These are phyloP conservation scores for Hydraecia micacea DNA, from an alignment of 2,888 invertebrate genomes.

Conservation along the genomic window DNA sequence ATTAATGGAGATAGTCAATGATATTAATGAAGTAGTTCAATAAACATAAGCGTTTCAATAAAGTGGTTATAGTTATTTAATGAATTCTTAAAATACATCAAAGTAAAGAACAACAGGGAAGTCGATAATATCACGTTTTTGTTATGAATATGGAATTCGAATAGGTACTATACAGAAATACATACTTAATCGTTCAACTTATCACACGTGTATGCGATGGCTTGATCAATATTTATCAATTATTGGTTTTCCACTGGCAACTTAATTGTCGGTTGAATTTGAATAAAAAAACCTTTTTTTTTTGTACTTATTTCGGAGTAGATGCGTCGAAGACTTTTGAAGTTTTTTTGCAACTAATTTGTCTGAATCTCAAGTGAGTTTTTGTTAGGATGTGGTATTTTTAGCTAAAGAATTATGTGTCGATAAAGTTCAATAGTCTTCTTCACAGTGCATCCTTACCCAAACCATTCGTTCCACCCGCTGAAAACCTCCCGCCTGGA, in stretches of 20 bases:
- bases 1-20: background rate
- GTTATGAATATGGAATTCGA: slow-evolving; percentile 53
- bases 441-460: no score
- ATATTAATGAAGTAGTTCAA: background rate
- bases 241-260: slow-evolving; percentile 20
- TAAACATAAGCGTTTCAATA: background rate
- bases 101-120: slow-evolving; percentile 29
- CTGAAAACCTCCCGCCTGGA: no score
- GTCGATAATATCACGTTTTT: slow-evolving; percentile 38
- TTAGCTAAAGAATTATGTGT: slow-evolving; percentile 3
- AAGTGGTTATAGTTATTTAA: slow-evolving; percentile 7
- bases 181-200: slow-evolving; percentile 39
- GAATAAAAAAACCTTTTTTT: background rate
- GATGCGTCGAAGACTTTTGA: slow-evolving; percentile 19
- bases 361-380: background rate
- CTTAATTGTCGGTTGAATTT: slow-evolving; percentile 33
- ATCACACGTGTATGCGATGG: slow-evolving; percentile 43
- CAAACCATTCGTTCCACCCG: no score
- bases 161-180: slow-evolving; percentile 50
- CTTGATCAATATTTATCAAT: slow-evolving; percentile 57
- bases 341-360: background rate
- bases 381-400: slow-evolving; percentile 6
- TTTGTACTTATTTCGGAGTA: background rate
- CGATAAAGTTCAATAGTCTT: background rate
- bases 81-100: slow-evolving; percentile 24